A percentile compares a stretch with the other conserved stretches of the same genome.
Conservation (phyloP, 1,140 invertebrate species). For the Lepidurus arcticus region DNA sequence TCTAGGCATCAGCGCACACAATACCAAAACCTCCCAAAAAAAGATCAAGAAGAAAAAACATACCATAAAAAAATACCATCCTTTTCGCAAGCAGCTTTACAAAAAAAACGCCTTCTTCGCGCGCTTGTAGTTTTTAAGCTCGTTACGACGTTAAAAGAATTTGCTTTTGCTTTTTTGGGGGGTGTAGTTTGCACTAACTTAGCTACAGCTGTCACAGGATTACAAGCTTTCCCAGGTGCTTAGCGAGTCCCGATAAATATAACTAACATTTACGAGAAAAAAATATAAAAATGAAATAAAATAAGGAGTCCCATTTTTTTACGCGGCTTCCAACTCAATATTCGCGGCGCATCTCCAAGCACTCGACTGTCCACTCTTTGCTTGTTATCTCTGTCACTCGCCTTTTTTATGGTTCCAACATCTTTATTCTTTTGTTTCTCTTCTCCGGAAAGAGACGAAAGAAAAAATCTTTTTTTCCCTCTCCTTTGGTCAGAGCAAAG, state of each 20-base stretch:
- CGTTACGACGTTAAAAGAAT: background rate
- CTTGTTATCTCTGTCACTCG: background rate
- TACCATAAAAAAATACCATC: background rate
- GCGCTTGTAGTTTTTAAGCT: background rate
- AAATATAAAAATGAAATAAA: background rate
- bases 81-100: background rate
- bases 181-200: constrained; percentile 7
- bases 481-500: background rate
- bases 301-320: background rate
- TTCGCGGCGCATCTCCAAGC: background rate
- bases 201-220: constrained; percentile 25
- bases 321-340: background rate
- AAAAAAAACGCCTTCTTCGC: background rate
- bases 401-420: background rate
- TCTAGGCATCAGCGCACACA: constrained; percentile 13
- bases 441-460: background rate
- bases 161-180: constrained; percentile 20
- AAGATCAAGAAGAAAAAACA: background rate
- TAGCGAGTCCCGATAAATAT: background rate
- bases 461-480: background rate
- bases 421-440: background rate
- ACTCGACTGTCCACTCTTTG: background rate
- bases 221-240: background rate
- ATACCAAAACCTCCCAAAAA: background rate
- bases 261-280: too few species aligned